A percentile compares a stretch with the other conserved stretches of the same genome.
These are phyloP conservation scores for Oscheius sp. DNA, from an alignment of 1,140 invertebrate genomes.

Conservation along the genomic window DNA sequence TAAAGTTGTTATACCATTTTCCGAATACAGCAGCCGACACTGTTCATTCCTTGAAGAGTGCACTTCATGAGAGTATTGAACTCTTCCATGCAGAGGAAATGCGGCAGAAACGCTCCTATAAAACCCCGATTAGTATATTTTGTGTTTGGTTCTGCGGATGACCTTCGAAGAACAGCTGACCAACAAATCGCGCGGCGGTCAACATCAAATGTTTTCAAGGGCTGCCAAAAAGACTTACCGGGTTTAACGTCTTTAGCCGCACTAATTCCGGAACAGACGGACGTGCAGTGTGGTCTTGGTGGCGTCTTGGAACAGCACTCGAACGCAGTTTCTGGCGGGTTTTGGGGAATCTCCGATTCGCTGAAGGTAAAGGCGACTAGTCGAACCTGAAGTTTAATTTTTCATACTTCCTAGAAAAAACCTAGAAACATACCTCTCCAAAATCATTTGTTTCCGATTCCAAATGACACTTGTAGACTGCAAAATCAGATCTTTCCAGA, in stretches of 20 bases:
- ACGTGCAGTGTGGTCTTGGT: not conserved
- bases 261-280: not conserved
- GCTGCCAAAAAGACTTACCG: not conserved
- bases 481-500: slow-evolving; percentile 12
- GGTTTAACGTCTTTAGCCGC: not conserved
- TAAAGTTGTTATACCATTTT: not conserved
- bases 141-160: not conserved
- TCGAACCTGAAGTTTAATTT: not conserved
- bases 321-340: slow-evolving; percentile 13
- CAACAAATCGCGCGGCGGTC: not conserved
- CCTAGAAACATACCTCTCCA: not conserved
- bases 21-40: slow-evolving; percentile 11
- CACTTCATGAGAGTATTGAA: slow-evolving; percentile 15
- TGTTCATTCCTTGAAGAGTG: not conserved
- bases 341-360: not conserved
- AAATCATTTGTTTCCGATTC: not conserved
- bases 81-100: slow-evolving; percentile 9
- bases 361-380: not conserved
- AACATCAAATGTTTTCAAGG: not conserved
- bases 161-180: not conserved
- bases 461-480: slow-evolving; percentile 11
- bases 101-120: slow-evolving; percentile 9
- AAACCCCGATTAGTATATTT: not conserved
- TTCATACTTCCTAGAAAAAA: not conserved
- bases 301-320: slow-evolving; percentile 17